These are phyloP conservation scores for Chondrilla cf. caribensis DNA, from an alignment of 37 sponge, comb jelly and placozoan genomes.

Conservation along the genomic window DNA sequence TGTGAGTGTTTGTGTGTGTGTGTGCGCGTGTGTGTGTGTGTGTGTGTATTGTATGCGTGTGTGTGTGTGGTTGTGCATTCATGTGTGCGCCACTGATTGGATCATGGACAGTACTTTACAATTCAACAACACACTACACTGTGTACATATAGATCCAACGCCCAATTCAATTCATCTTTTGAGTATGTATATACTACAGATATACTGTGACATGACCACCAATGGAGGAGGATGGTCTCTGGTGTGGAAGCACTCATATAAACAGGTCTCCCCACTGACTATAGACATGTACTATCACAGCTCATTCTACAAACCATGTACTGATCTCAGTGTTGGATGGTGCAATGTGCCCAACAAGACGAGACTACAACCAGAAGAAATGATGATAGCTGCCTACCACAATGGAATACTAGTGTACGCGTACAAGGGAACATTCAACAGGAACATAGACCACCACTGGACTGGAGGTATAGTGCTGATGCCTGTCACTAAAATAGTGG, in stretches of 20 bases:
- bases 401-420: background rate
- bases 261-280: background rate
- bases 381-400: conserved; percentile 27
- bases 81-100: too few species aligned
- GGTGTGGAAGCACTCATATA: conserved; percentile 26
- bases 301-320: conserved; percentile 12
- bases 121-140: too few species aligned
- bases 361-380: conserved; percentile 14
- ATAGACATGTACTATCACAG: conserved; percentile 21
- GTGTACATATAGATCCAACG: background rate
- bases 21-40: too few species aligned
- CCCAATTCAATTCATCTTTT: too few species aligned
- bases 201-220: conserved; percentile 23
- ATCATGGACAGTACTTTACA: too few species aligned
- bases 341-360: conserved; percentile 25
- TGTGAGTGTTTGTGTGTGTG: too few species aligned
- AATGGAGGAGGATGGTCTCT: conserved; percentile 36
- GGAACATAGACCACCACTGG: conserved; percentile 18
- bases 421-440: conserved; percentile 1
- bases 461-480: background rate
- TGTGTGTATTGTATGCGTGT: too few species aligned
- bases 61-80: too few species aligned
- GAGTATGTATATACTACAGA: too few species aligned
- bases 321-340: conserved; percentile 21
- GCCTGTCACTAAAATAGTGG: conserved; percentile 1